These are phyloP conservation scores for Thunnus maccoyii DNA, from an alignment of 2,113 vertebrate species.

Conservation along the genomic window DNA sequence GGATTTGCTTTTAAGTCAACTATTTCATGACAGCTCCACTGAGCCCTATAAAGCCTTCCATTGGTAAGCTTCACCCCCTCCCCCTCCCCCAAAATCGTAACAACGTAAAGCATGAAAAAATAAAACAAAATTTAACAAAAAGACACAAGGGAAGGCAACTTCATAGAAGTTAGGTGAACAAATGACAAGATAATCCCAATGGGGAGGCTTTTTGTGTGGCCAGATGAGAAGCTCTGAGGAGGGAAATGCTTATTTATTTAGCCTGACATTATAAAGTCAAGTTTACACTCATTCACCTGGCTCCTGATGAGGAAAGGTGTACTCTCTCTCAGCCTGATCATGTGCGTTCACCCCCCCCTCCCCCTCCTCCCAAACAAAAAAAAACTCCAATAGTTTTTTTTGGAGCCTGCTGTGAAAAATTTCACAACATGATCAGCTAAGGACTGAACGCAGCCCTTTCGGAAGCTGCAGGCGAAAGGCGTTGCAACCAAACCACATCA, in stretches of 20 bases:
- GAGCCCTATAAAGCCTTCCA: slow-evolving; percentile 21
- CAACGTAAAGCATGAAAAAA: slow-evolving; percentile 78
- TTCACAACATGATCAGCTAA: neutral
- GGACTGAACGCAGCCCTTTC: slow-evolving; percentile 37
- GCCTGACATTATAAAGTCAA: slow-evolving; percentile 13
- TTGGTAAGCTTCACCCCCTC: slow-evolving; percentile 33
- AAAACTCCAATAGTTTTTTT: neutral
- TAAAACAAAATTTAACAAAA: slow-evolving; percentile 61
- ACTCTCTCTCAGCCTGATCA: slow-evolving; percentile 7
- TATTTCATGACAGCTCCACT: slow-evolving; percentile 4
- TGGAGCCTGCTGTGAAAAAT: slow-evolving; percentile 10
- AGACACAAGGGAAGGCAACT: slow-evolving; percentile 84
- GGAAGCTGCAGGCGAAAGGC: slow-evolving; percentile 39
- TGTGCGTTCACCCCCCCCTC: neutral
- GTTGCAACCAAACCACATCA: slow-evolving; percentile 45
- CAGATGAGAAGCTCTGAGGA: slow-evolving; percentile 74
- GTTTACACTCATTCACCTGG: slow-evolving; percentile 17
- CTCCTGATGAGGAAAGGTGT: slow-evolving; percentile 27
- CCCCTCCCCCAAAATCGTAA: slow-evolving; percentile 67
- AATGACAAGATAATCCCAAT: slow-evolving; percentile 84
- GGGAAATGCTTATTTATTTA: slow-evolving; percentile 53
- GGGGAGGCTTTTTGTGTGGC: slow-evolving; percentile 80
- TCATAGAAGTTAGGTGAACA: slow-evolving; percentile 89
- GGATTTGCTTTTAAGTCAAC: slow-evolving; percentile 18
- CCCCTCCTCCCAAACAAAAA: neutral